Base-by-base conservation (phyloP, 1,140 invertebrate genomes). In the Formica exsecta region DNA sequence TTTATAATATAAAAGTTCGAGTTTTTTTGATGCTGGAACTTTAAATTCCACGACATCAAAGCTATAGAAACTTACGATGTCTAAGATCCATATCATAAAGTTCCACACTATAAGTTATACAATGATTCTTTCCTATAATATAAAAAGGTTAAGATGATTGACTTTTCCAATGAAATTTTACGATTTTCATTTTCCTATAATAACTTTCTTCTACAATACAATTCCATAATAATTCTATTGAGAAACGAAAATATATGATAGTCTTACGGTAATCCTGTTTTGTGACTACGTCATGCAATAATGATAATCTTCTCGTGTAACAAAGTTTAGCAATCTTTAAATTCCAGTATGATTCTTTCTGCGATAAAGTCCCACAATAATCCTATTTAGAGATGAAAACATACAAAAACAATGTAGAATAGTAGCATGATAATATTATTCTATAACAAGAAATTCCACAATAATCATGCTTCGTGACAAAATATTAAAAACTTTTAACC, bases 211-310 rank as follows among this genome's bases (percentile, higher is more conserved):
- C 19, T 62, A 11, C 25, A 13, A 79, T 85, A 8, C 22, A 44
- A 29, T 61, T 57, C 32, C 32, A 32, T 48, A 51, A 8, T 54
- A 51, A 11, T 22, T 25, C 16, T 19, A 36, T n/a, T 38, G 7
- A 29, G 48, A 41, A 41, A 65, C 51, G 38, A 85, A 65, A 8
- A 38, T 38, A 4, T 38, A 38, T 38, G 36, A 38, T 38, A 38
- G 59, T 88, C 79, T 64, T 83, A 65, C 32, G 75, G 32, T 57
- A 25, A 29, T 86, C 71, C 84, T 85, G 65, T 86, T 87, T 80
- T 32, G 3, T 29, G 25, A 29, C 25, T 29, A 29, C 25, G 25
- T 32, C 32, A 2, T 32, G 3, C 32, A 32, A 32, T 4, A 32
- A 32, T 32, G 3, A 32, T 32, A 32, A 32, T 32, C 32, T 32